Evolutionary conservation across 1,140 invertebrate genomes (phyloP).

Genomic region (Oppia nitens): DNA sequence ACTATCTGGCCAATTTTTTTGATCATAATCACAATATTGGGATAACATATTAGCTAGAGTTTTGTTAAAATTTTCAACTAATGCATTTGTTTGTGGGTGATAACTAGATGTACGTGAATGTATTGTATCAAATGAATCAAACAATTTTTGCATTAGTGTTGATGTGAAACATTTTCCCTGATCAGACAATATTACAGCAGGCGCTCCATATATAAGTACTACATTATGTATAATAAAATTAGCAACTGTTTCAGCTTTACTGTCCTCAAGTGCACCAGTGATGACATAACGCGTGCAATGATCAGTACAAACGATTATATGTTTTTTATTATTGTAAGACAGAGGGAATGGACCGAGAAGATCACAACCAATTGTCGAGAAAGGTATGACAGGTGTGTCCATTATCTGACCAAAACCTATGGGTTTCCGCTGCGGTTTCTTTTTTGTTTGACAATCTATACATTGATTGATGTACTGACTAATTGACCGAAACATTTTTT

Average conservation of each 20-base stretch:
- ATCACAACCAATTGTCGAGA: conserved; percentile 25
- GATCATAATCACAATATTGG: conserved; percentile 24
- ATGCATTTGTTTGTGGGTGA: conserved; percentile 19
- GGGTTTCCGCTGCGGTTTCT: neutral
- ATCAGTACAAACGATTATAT: conserved; percentile 22
- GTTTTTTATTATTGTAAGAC: conserved; percentile 21
- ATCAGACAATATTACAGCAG: conserved; percentile 26
- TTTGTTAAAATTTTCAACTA: conserved; percentile 19
- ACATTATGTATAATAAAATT: conserved; percentile 21
- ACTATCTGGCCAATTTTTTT: conserved; percentile 31
- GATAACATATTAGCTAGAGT: conserved; percentile 13
- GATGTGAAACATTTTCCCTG: conserved; percentile 31
- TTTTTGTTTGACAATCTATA: conserved; percentile 18
- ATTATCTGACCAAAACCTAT: conserved; percentile 15
- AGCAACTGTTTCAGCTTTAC: conserved; percentile 20
- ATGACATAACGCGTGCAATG: conserved; percentile 25
- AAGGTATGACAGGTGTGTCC: conserved; percentile 12
- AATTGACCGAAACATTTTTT: conserved; percentile 11
- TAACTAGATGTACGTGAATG: conserved; percentile 7
- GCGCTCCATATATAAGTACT: conserved; percentile 26
- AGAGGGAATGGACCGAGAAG: conserved; percentile 23
- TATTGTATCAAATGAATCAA: conserved; percentile 6
- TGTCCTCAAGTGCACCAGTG: conserved; percentile 19
- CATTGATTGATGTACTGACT: conserved; percentile 17
- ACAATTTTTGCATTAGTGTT: conserved; percentile 12